These are phyloP conservation scores for Laterallus jamaicensis DNA, from an alignment of 2,113 vertebrate genomes.

Conservation along the genomic window DNA sequence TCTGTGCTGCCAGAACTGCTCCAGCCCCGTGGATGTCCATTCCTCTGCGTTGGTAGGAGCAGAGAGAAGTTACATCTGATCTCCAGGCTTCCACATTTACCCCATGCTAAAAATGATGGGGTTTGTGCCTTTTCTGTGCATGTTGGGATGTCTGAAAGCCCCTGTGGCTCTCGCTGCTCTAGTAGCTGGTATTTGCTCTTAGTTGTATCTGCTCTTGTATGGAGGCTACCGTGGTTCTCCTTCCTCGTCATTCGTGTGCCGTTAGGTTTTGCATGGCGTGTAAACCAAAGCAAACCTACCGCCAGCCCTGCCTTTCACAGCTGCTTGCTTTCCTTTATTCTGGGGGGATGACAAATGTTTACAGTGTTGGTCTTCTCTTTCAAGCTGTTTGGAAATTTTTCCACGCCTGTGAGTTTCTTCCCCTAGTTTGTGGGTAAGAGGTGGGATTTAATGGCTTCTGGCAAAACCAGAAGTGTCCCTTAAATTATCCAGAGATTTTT, in stretches of 20 bases:
- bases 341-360: not conserved
- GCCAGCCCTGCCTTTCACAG: not conserved
- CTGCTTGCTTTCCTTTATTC: not conserved
- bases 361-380: not conserved
- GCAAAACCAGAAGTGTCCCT: not conserved
- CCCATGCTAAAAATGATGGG: not conserved
- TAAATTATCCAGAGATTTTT: not conserved
- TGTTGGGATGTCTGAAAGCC: not conserved
- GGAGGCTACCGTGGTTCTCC: not conserved
- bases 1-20: fast-evolving
- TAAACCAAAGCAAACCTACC: not conserved
- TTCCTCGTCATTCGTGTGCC: not conserved
- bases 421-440: not conserved
- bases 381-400: not conserved
- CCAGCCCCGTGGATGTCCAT: fast-evolving
- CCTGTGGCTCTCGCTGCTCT: not conserved
- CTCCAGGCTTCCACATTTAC: not conserved
- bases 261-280: not conserved
- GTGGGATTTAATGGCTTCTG: not conserved
- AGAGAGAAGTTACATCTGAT: not conserved
- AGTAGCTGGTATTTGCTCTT: not conserved
- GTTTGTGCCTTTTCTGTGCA: not conserved
- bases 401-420: not conserved
- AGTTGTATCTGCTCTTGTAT: not conserved
- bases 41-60: not conserved